Percentiles rank a stretch among this genome's conserved stretches.
phyloP scores from a whole-genome alignment of 1,140 invertebrate species.

The Cardiocondyla obscurior region DNA sequence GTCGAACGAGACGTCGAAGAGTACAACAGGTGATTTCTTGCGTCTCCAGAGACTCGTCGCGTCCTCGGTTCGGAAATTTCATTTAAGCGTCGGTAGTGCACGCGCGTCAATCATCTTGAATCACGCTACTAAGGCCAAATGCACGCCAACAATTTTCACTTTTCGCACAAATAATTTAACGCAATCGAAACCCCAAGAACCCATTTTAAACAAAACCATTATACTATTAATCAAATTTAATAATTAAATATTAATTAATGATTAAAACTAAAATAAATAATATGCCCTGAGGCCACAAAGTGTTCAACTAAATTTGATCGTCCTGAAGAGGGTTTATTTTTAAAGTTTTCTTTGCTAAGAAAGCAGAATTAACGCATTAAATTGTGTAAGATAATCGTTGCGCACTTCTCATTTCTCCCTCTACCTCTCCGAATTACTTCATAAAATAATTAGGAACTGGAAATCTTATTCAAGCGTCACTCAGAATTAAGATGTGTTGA shows the following conservation, averaged over 20 bases:
- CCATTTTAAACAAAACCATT: too few species aligned
- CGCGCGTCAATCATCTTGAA: neutral
- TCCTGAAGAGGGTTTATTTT: too few species aligned
- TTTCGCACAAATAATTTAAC: neutral
- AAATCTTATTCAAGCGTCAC: neutral
- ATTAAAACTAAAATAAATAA: too few species aligned
- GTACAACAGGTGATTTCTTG: constrained; percentile 78
- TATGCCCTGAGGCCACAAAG: too few species aligned
- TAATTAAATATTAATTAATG: too few species aligned
- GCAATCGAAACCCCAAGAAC: neutral
- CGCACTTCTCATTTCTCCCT: neutral
- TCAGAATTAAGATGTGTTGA: constrained; percentile 3
- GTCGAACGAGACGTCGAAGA: constrained; percentile 80
- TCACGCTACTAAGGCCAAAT: neutral
- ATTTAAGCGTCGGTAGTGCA: neutral
- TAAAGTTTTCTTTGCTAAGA: too few species aligned
- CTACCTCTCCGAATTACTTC: neutral
- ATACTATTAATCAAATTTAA: too few species aligned
- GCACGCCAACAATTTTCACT: neutral
- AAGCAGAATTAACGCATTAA: neutral
- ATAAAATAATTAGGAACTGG: neutral
- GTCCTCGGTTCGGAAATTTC: constrained; percentile 12
- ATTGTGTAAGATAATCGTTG: neutral
- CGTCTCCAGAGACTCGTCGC: neutral
- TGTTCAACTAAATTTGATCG: too few species aligned